phyloP scores from a whole-genome alignment of 2,113 vertebrate genomes.

The Phoenicopterus ruber region DNA sequence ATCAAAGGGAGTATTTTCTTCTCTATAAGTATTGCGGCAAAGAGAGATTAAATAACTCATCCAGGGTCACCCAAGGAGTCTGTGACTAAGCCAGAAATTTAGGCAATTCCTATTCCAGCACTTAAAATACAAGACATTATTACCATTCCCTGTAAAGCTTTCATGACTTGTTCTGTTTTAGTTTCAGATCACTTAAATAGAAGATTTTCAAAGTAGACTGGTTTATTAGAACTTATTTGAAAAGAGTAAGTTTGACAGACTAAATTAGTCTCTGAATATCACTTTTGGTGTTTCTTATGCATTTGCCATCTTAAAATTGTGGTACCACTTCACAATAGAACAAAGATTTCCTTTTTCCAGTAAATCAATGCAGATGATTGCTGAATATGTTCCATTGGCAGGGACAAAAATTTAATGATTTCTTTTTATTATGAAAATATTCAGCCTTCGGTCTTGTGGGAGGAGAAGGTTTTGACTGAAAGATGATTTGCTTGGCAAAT shows the following conservation, averaged over 20 bases:
- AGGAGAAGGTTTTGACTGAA: conserved; percentile 7
- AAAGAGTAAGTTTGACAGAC: not conserved
- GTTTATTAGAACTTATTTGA: not conserved
- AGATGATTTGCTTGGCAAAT: conserved; percentile 47
- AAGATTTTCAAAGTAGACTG: not conserved
- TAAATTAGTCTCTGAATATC: not conserved
- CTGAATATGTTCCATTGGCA: conserved; percentile 1
- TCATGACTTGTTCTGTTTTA: not conserved
- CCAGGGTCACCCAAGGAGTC: not conserved
- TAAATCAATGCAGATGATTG: conserved; percentile 41
- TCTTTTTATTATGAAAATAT: conserved; percentile 39
- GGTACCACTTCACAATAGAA: not conserved
- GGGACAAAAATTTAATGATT: not conserved
- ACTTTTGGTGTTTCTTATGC: not conserved
- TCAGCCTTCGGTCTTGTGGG: not conserved
- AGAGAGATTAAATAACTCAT: not conserved
- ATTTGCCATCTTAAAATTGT: not conserved
- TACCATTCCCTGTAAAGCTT: not conserved
- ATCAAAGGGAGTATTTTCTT: not conserved
- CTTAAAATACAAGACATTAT: not conserved
- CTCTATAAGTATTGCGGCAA: not conserved
- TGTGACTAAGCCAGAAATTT: not conserved
- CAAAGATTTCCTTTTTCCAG: conserved; percentile 19
- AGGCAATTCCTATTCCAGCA: not conserved
- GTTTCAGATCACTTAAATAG: not conserved